These are phyloP conservation scores for Drosophila tristis DNA, from an alignment of 1,140 invertebrate genomes.

Conservation along the genomic window DNA sequence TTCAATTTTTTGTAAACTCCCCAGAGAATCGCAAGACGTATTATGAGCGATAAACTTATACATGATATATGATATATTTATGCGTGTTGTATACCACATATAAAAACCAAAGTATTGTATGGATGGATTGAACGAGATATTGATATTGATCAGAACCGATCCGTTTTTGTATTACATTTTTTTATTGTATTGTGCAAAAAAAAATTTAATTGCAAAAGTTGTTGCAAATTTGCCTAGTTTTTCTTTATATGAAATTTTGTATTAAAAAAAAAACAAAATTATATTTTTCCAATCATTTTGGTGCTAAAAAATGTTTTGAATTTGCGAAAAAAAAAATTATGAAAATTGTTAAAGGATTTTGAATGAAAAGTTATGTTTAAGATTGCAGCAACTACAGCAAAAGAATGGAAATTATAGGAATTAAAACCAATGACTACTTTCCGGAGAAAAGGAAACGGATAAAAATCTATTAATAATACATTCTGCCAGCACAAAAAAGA, in stretches of 20 bases:
- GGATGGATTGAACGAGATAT: not conserved
- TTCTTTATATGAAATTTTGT: slow-evolving; percentile 55
- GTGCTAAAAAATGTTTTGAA: slow-evolving; percentile 75
- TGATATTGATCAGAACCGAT: slow-evolving; percentile 18
- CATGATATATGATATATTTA: not conserved
- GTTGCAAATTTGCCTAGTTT: slow-evolving; percentile 70
- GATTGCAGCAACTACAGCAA: slow-evolving; percentile 64
- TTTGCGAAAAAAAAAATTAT: slow-evolving; percentile 19
- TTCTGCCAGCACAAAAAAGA: slow-evolving; percentile 49
- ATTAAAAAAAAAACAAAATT: slow-evolving; percentile 42
- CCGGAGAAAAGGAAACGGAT: slow-evolving; percentile 23
- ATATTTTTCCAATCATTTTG: slow-evolving; percentile 70
- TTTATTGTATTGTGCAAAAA: slow-evolving; percentile 10
- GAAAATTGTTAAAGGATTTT: slow-evolving; percentile 59
- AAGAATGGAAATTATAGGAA: slow-evolving; percentile 7
- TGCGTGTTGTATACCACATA: slow-evolving; percentile 20
- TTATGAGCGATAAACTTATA: not conserved
- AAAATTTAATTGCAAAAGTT: slow-evolving; percentile 25
- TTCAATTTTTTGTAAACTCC: slow-evolving; percentile 55
- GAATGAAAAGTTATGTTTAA: slow-evolving; percentile 58
- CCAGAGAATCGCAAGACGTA: slow-evolving; percentile 25
- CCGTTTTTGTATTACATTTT: slow-evolving; percentile 32
- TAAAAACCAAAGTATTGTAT: slow-evolving; percentile 73
- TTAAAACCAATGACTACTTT: slow-evolving; percentile 48
- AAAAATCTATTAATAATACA: slow-evolving; percentile 11